Conservation (phyloP, 1,140 invertebrate genomes). For the Hydropsyche tenuis region DNA sequence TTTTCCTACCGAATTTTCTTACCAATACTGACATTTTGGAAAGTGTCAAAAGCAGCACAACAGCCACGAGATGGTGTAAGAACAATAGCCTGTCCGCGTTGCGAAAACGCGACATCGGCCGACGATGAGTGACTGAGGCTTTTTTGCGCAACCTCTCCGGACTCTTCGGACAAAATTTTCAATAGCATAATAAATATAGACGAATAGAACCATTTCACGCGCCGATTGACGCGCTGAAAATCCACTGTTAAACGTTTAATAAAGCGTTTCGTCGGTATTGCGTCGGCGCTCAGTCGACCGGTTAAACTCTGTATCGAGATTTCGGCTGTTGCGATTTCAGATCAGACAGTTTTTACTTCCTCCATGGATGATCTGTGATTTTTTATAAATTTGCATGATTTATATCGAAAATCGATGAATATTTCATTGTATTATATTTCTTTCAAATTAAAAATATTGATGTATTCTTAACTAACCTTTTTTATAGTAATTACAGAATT, state of each 20-base stretch:
- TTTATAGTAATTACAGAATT: too few relatives aligned
- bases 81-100: background rate
- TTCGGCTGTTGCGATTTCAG: too few relatives aligned
- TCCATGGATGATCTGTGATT: too few relatives aligned
- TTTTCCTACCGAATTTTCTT: too few relatives aligned
- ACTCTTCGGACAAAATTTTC: background rate
- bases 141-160: slow-evolving; percentile 2
- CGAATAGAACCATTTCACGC: slow-evolving; percentile 14
- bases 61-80: background rate
- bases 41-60: background rate
- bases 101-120: background rate
- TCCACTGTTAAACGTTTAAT: background rate
- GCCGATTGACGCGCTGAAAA: background rate
- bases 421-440: too few relatives aligned
- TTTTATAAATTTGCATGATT: too few relatives aligned
- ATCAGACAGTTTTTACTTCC: too few relatives aligned
- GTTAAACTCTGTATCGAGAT: too few relatives aligned
- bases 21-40: background rate
- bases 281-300: too few relatives aligned
- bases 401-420: too few relatives aligned
- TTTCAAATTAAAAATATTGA: too few relatives aligned
- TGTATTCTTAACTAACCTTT: too few relatives aligned
- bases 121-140: background rate
- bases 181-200: background rate
- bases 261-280: background rate